These are phyloP conservation scores for Erebia epiphron DNA, from an alignment of 2,888 invertebrate genomes.

Conservation along the genomic window DNA sequence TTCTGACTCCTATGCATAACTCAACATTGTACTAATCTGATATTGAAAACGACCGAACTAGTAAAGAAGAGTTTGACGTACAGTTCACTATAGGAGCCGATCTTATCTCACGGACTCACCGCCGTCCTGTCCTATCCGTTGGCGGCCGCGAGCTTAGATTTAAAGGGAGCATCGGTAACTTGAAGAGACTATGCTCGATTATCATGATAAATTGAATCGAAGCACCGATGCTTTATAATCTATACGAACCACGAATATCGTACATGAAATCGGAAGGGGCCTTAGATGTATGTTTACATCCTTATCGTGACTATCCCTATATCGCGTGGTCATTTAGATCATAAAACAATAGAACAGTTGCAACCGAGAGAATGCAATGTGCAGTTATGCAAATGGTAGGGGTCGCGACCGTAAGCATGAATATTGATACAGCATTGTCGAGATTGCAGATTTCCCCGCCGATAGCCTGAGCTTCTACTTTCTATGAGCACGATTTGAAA, in stretches of 20 bases:
- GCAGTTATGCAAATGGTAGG: constrained; percentile 79
- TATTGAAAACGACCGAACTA: constrained; percentile 40
- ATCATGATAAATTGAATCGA: constrained; percentile 36
- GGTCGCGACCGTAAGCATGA: constrained; percentile 81
- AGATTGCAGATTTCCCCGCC: constrained; percentile 72
- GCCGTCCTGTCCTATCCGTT: constrained; percentile 31
- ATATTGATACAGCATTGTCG: constrained; percentile 81
- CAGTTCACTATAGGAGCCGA: constrained; percentile 36
- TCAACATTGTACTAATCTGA: constrained; percentile 39
- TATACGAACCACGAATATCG: constrained; percentile 40
- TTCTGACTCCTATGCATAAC: constrained; percentile 36
- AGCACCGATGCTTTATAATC: constrained; percentile 32
- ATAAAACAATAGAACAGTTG: constrained; percentile 82
- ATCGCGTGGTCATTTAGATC: constrained; percentile 81
- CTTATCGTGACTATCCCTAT: constrained; percentile 76
- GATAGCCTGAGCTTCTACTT: constrained; percentile 71
- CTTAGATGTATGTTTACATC: constrained; percentile 64
- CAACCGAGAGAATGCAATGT: constrained; percentile 74
- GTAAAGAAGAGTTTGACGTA: constrained; percentile 38
- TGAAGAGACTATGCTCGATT: constrained; percentile 27
- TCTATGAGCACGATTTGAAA: constrained; percentile 71
- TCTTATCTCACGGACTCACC: constrained; percentile 30
- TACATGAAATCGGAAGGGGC: constrained; percentile 53
- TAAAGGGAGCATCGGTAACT: constrained; percentile 40
- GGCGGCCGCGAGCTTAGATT: constrained; percentile 37